Conservation (phyloP, 2,797 vertebrate genomes). For the Chiroxiphia lanceolata region DNA sequence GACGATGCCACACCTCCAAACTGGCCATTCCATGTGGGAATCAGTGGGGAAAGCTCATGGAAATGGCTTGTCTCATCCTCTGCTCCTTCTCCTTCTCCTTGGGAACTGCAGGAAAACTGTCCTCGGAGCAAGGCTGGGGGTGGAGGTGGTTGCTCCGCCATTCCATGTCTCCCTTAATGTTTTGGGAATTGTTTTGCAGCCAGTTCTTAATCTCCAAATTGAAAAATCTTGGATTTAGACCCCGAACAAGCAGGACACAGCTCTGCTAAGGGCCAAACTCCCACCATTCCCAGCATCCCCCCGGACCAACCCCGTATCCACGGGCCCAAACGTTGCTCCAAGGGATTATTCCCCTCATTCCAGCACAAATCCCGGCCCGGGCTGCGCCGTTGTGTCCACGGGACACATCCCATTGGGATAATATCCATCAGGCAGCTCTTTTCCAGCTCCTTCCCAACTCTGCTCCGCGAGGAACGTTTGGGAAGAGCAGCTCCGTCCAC, state of each 20-base stretch:
- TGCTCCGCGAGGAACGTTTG: rapidly evolving
- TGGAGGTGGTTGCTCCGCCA: background rate
- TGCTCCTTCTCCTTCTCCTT: background rate
- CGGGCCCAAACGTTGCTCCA: no score
- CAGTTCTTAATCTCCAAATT: background rate
- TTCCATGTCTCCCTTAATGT: background rate
- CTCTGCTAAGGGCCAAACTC: background rate
- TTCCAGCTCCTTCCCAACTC: background rate
- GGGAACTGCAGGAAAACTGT: background rate
- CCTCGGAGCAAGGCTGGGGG: background rate
- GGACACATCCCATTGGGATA: background rate
- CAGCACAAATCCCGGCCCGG: no score
- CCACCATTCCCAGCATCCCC: background rate
- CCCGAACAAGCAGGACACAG: rapidly evolving
- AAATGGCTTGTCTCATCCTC: background rate
- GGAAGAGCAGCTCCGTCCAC: background rate
- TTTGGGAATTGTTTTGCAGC: background rate
- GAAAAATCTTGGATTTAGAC: background rate
- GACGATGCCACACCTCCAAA: background rate
- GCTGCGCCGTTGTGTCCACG: no score
- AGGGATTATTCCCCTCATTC: background rate
- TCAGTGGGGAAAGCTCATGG: background rate
- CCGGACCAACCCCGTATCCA: background rate
- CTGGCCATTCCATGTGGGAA: background rate
- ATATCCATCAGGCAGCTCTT: background rate